phyloP scores from a whole-genome alignment of 2,888 invertebrate species.

The Punctoribates punctum region DNA sequence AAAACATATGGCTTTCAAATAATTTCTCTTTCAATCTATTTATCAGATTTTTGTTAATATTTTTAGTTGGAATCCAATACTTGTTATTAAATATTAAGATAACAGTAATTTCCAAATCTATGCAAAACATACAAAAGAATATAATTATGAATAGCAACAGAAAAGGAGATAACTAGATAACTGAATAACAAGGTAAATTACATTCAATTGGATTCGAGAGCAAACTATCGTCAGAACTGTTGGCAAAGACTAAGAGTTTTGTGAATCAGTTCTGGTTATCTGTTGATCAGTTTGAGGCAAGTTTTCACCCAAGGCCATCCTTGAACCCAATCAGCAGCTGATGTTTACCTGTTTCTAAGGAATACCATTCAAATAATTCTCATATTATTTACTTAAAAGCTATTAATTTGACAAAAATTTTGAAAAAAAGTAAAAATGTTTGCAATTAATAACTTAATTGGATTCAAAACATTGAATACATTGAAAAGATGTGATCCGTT shows the following conservation, averaged over 20 bases:
- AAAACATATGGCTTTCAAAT: neutral
- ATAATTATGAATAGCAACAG: no score
- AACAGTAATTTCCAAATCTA: no score
- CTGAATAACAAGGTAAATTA: no score
- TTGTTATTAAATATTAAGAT: no score
- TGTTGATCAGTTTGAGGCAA: neutral
- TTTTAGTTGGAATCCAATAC: no score
- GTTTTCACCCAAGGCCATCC: conserved; percentile 12
- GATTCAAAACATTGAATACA: neutral
- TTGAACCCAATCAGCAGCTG: conserved; percentile 29
- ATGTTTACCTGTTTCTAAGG: neutral
- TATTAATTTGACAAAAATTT: neutral
- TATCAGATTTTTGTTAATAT: no score
- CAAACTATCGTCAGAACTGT: neutral
- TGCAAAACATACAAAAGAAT: no score
- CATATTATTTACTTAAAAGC: neutral
- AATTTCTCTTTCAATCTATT: neutral
- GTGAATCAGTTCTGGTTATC: conserved; percentile 6
- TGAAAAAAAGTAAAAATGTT: conserved; percentile 3
- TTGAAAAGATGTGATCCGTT: neutral
- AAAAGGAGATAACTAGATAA: no score
- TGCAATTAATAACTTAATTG: neutral
- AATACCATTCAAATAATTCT: neutral
- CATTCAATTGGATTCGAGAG: no score
- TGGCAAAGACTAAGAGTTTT: neutral